phyloP scores from a whole-genome alignment of 2,113 vertebrate species.

The Caloenas nicobarica region DNA sequence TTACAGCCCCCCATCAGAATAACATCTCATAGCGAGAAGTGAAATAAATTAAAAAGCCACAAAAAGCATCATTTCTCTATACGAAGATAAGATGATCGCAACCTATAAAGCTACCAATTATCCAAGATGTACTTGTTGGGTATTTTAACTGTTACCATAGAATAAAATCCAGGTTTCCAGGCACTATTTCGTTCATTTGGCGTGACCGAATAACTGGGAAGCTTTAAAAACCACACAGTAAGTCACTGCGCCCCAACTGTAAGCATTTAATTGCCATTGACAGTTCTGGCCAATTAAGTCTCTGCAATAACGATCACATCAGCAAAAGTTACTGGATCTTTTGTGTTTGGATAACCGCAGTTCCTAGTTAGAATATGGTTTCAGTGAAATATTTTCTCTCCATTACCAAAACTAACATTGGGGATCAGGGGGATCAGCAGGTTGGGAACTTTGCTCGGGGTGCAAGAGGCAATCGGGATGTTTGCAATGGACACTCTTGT shows the following conservation, averaged over 20 bases:
- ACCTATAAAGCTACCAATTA: background rate
- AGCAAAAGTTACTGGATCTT: constrained; percentile 24
- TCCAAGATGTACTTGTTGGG: background rate
- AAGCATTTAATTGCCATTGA: constrained; percentile 28
- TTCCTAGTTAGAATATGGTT: background rate
- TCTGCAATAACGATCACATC: constrained; percentile 16
- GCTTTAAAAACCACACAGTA: background rate
- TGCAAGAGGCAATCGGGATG: background rate
- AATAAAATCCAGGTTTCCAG: background rate
- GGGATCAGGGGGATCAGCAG: background rate
- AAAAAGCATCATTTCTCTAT: background rate
- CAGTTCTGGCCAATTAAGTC: constrained; percentile 45
- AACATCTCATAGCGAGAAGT: background rate
- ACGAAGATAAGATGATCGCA: background rate
- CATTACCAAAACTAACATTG: background rate
- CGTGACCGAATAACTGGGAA: constrained; percentile 24
- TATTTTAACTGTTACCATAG: background rate
- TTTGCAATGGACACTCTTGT: too few relatives aligned
- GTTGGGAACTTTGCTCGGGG: background rate
- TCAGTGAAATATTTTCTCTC: background rate
- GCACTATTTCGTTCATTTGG: background rate
- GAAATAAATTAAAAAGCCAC: background rate
- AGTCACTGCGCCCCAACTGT: background rate
- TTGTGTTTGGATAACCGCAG: background rate
- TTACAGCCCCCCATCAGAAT: constrained; percentile 16